Conservation (phyloP, 2,888 invertebrate species). For the Malthinus flaveolus region DNA sequence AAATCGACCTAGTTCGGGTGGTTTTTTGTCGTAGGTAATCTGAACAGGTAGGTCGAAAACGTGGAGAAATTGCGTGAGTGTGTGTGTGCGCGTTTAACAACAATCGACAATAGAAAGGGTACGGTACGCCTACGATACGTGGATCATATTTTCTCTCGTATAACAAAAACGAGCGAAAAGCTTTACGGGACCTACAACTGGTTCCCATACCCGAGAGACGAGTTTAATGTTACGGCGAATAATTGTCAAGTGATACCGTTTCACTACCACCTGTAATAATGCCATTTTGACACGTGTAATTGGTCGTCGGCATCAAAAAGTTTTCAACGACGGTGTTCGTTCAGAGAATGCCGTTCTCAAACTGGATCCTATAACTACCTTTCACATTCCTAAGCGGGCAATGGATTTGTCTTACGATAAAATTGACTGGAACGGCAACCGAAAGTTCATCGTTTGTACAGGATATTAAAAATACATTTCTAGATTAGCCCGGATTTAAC, state of each 20-base stretch:
- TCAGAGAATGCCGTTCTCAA: conserved; percentile 39
- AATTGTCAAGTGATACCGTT: conserved; percentile 10
- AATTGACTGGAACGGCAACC: not conserved
- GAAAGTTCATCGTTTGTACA: not conserved
- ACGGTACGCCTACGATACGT: conserved; percentile 7
- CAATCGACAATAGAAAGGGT: conserved; percentile 13
- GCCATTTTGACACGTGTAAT: conserved; percentile 19
- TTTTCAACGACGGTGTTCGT: conserved; percentile 4
- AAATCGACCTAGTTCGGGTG: conserved; percentile 16
- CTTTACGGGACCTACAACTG: not conserved
- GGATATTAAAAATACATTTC: conserved; percentile 7
- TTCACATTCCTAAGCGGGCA: conserved; percentile 40
- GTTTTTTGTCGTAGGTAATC: conserved; percentile 2
- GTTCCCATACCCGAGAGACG: not conserved
- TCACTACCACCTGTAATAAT: conserved; percentile 9
- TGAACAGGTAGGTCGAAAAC: conserved; percentile 5
- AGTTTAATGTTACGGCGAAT: not conserved
- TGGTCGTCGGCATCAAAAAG: conserved; percentile 12
- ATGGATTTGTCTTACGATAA: conserved; percentile 30
- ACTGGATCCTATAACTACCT: conserved; percentile 42
- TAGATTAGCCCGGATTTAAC: conserved; percentile 3
- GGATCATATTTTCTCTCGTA: conserved; percentile 1
- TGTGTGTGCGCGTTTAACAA: not conserved
- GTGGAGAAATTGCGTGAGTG: conserved; percentile 8
- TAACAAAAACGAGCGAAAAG: conserved; percentile 1